Evolutionary conservation across 1,140 invertebrate species (phyloP), one percentile per base, ranked within the genome.

Genomic region (Venturia canescens): DNA sequence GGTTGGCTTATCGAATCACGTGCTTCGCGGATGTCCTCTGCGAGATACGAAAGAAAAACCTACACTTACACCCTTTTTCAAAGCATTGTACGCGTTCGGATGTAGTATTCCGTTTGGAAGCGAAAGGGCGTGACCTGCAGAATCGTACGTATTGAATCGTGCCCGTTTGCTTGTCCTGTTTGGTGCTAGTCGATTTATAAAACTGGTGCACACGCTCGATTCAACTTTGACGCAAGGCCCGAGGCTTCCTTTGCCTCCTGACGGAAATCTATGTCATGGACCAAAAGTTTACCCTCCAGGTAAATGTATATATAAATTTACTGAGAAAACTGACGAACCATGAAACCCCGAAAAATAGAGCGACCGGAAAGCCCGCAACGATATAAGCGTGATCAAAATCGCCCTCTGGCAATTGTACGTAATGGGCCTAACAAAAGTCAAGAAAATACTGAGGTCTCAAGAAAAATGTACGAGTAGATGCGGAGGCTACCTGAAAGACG

Each of bases 1-100:
- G 5, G 84, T 79, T 80, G 81, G 74, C 80, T 85, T 85, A 87
- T 87, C 86, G 85, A 85, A 82, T 83, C 81, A 67, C 79, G 72
- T 63, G 69, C 57, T 63, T 83, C 77, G 53, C 78, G n/a, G 44
- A 29, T 72, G 78, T 75, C 71, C 31, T 71, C 27, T 72, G 72
- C 31, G 60, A 72, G 80, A 79, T 72, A 53, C 57, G 23, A 26
- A 16, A 63, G 57, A 60, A 31, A 50, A 27, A 7, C 66, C 16
- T 18, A 57, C 60, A 69, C 71, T 74, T 74, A 50, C 13, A 50
- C 70, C 26, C 44, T 4, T 50, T 50, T 23, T 15, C 27, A 29
- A 31, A 26, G 18, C 18, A 16, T 38, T 34, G 15, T 38, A 44
- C 0, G 16, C 16, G 16, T 48, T 38, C 18, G 18, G 7, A 16